Percentiles rank a stretch among this genome's conserved stretches.
These are phyloP conservation scores for Temnothorax ravouxi DNA, from an alignment of 2,888 invertebrate species.

Conservation along the genomic window DNA sequence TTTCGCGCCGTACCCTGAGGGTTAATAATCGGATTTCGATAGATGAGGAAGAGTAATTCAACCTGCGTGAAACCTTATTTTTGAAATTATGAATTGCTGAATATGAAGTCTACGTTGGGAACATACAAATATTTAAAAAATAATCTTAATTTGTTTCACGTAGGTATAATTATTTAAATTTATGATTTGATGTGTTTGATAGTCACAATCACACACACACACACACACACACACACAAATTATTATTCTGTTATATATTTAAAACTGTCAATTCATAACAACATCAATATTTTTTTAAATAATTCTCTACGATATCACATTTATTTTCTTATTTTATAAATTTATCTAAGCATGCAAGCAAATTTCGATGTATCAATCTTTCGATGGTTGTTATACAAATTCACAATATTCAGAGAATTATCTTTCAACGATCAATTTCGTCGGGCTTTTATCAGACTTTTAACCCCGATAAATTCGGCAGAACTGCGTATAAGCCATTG, in stretches of 20 bases:
- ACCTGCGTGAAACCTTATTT: neutral
- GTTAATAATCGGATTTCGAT: slow-evolving; percentile 50
- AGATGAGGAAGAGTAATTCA: neutral
- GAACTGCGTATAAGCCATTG: slow-evolving; percentile 33
- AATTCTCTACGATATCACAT: neutral
- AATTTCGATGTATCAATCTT: neutral
- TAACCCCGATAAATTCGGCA: slow-evolving; percentile 41
- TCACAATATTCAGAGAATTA: slow-evolving; percentile 13
- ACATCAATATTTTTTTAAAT: neutral
- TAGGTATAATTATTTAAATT: neutral
- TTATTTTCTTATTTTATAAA: neutral
- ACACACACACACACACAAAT: neutral
- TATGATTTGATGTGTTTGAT: neutral
- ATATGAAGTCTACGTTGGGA: neutral
- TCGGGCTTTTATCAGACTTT: slow-evolving; percentile 38
- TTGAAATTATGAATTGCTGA: neutral
- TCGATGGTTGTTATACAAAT: neutral
- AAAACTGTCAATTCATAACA: neutral
- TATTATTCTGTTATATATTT: neutral
- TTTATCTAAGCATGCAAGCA: neutral
- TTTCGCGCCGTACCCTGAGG: too few relatives aligned
- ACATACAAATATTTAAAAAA: neutral
- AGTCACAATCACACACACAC: too few relatives aligned
- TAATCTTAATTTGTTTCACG: neutral
- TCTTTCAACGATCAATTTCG: slow-evolving; percentile 38